Evolutionary conservation across 2,888 invertebrate genomes (phyloP).

Genomic region (Dynastes maya): DNA sequence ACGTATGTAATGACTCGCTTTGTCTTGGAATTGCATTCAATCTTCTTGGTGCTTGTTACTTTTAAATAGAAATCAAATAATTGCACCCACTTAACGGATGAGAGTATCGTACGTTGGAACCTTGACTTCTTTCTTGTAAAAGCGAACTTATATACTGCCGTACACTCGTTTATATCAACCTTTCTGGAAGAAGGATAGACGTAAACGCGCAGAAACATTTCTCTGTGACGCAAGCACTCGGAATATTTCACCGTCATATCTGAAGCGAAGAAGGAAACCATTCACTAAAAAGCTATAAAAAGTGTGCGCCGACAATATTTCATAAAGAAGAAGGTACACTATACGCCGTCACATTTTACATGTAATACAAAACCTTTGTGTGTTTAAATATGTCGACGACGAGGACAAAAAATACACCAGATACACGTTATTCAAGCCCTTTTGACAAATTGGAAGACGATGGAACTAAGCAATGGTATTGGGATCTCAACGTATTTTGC

Average conservation of each 20-base stretch:
- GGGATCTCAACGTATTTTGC: constrained; percentile 2
- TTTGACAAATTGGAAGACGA: constrained; percentile 8
- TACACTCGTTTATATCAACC: no score
- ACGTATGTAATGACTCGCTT: no score
- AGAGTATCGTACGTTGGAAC: no score
- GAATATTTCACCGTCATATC: constrained; percentile 21
- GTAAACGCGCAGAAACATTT: not conserved
- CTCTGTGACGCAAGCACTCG: constrained; percentile 1
- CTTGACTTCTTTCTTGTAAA: not conserved
- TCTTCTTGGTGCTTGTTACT: no score
- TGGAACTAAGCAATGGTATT: constrained; percentile 15
- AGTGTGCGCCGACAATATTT: constrained; percentile 30
- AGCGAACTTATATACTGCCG: not conserved
- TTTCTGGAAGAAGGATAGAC: not conserved
- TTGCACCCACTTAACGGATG: no score
- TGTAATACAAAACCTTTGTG: constrained; percentile 39
- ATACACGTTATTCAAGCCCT: not conserved
- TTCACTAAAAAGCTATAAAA: constrained; percentile 39
- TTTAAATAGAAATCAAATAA: no score
- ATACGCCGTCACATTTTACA: constrained; percentile 23
- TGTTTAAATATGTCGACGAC: constrained; percentile 36
- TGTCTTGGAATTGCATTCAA: no score
- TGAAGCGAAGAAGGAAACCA: constrained; percentile 20
- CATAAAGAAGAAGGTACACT: constrained; percentile 19
- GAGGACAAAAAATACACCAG: constrained; percentile 18